Evolutionary conservation across 2,797 vertebrate genomes (phyloP), one percentile per base, ranked within the genome.

Genomic region (Pseudocheirus occidentalis): DNA sequence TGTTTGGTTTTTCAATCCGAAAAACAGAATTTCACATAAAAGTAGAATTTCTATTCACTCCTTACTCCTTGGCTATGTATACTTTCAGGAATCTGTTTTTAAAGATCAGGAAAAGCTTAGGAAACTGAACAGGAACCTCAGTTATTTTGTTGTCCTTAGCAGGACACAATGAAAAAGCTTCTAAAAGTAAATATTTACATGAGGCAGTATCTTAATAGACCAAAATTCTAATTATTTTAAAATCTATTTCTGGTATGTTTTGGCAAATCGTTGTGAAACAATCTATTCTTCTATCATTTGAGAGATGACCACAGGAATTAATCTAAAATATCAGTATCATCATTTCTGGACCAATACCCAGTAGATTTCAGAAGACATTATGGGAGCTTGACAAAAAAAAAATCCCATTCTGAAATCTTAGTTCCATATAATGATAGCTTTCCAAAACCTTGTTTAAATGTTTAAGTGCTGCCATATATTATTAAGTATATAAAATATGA

Each of bases 1-100:
- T 96, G 29, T 58, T 90, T 93, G 93, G 91, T 55, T 95, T 96
- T 81, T 96, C 73, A 90, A 29, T n/a, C 56, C 28, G 58, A 50
- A 96, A 93, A 92, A 95, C 4, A 92, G 56, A 95, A 90, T 89
- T 92, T 95, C 81, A 96, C 92, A 59, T 91, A 95, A 95, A 96
- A 95, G 24, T 62, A 95, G 96, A 40, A 95, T 91, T 95, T 95
- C 29, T 73, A 46, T 73, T 95, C 93, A 90, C 53, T 81, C 58
- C 7, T 94, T 55, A 66, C 24, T 14, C 73, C 31, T 93, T 87
- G 40, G 28, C 73, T 55, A 5, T 21, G 46, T 58, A 21, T 1
- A 31, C 53, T 66, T 91, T 96, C 55, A 94, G 1, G 56, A 95
- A 93, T 9, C 89, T 92, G 54, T 55, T 96, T 92, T 94, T 92